Percentiles rank a stretch among this genome's conserved stretches.
These are phyloP conservation scores for Dinomys branickii DNA, from an alignment of 2,113 vertebrate species.

Conservation along the genomic window DNA sequence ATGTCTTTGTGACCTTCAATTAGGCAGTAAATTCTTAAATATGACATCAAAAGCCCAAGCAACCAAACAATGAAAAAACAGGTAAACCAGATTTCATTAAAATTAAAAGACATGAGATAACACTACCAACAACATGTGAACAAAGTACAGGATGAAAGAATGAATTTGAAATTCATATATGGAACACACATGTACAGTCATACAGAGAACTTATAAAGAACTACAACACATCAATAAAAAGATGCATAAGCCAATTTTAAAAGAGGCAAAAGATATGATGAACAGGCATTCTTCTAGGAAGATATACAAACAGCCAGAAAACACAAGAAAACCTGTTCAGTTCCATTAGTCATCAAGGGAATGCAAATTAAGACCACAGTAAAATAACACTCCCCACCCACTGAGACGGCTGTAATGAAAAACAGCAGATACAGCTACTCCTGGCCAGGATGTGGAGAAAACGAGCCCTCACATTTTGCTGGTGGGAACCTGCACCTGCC, in stretches of 20 bases:
- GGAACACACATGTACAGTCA: neutral
- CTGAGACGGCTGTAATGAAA: fast-evolving
- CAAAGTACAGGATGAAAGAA: neutral
- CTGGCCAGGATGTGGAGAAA: neutral
- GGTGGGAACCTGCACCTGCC: neutral
- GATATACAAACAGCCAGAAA: neutral
- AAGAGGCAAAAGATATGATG: fast-evolving
- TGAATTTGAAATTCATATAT: fast-evolving
- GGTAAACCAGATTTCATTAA: neutral
- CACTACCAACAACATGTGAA: neutral
- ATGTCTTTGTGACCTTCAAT: neutral
- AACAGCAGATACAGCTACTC: too few species aligned
- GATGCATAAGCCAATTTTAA: neutral
- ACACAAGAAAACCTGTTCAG: fast-evolving
- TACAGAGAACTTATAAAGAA: neutral
- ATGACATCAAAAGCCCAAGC: neutral
- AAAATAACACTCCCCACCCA: neutral
- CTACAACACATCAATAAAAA: neutral
- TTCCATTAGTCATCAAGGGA: fast-evolving
- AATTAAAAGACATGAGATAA: neutral
- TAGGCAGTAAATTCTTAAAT: neutral
- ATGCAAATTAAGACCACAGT: neutral
- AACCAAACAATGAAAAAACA: neutral
- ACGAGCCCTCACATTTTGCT: fast-evolving
- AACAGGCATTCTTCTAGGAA: neutral